Conservation (phyloP, 2,888 invertebrate species). For the Chalcis sispes region DNA sequence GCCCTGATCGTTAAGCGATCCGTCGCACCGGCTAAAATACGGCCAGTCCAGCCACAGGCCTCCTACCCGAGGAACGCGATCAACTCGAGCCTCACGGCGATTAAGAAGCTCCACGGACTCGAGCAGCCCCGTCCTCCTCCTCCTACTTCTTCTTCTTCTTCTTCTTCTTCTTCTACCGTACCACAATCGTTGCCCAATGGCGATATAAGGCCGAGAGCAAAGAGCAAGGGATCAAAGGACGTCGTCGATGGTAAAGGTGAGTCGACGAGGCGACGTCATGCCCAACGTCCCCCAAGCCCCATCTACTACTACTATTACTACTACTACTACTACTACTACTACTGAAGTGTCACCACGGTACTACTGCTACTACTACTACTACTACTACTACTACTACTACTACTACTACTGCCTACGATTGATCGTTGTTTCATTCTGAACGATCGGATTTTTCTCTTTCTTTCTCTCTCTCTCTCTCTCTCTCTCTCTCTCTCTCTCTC, state of each 20-base stretch:
- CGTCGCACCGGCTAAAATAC: conserved; percentile 64
- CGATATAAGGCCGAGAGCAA: conserved; percentile 13
- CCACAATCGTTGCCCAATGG: conserved; percentile 37
- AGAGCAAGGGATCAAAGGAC: conserved; percentile 28
- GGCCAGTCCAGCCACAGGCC: conserved; percentile 21
- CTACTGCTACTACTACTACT: too few relatives aligned
- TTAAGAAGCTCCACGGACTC: not conserved
- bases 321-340: too few relatives aligned
- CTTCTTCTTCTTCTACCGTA: too few relatives aligned
- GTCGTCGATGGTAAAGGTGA: conserved; percentile 50
- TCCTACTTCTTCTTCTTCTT: too few relatives aligned
- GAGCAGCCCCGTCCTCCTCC: not conserved
- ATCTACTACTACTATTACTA: conserved; percentile 15
- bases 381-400: too few relatives aligned
- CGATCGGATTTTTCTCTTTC: too few relatives aligned
- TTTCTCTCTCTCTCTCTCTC: too few relatives aligned
- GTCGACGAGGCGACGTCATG: conserved; percentile 45
- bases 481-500: too few relatives aligned
- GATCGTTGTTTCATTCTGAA: too few relatives aligned
- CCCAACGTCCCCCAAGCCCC: conserved; percentile 4
- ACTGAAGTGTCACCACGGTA: too few relatives aligned
- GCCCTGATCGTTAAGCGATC: conserved; percentile 74
- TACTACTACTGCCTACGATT: too few relatives aligned
- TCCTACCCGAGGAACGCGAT: too few relatives aligned
- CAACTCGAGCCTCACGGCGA: not conserved